A percentile compares a stretch with the other conserved stretches of the same genome.
Conservation (phyloP, 2,113 vertebrate species). For the Sinocyclocheilus maitianheensis region DNA sequence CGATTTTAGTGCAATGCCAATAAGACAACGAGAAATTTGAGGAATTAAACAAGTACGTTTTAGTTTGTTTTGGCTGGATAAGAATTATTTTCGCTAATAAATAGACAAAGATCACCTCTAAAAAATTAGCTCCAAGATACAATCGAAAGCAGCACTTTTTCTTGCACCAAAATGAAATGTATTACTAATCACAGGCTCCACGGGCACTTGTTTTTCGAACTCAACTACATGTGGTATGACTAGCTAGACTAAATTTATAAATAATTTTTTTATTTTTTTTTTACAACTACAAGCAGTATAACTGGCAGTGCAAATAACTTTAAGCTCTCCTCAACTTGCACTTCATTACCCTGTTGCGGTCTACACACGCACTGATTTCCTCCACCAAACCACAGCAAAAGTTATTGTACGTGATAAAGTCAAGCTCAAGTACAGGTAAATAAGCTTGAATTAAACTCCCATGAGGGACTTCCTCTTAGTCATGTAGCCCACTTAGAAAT, state of each 20-base stretch:
- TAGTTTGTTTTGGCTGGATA: conserved; percentile 31
- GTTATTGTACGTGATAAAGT: background rate
- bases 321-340: conserved; percentile 40
- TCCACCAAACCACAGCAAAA: conserved; percentile 10
- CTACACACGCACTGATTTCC: background rate
- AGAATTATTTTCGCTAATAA: conserved; percentile 12
- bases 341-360: conserved; percentile 29
- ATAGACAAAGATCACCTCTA: conserved; percentile 15
- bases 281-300: conserved; percentile 10
- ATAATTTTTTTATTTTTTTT: conserved; percentile 10
- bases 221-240: conserved; percentile 13
- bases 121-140: background rate
- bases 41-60: conserved; percentile 2
- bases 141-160: conserved; percentile 36
- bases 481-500: background rate
- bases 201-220: conserved; percentile 23
- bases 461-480: background rate
- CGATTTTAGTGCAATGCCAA: conserved; percentile 33
- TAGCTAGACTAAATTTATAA: conserved; percentile 22
- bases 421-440: background rate
- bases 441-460: background rate
- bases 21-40: conserved; percentile 18
- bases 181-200: conserved; percentile 14
- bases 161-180: conserved; percentile 17
- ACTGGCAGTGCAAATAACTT: conserved; percentile 54